These are phyloP conservation scores for Anodontia alba DNA, from an alignment of 2,888 invertebrate genomes.

Conservation along the genomic window DNA sequence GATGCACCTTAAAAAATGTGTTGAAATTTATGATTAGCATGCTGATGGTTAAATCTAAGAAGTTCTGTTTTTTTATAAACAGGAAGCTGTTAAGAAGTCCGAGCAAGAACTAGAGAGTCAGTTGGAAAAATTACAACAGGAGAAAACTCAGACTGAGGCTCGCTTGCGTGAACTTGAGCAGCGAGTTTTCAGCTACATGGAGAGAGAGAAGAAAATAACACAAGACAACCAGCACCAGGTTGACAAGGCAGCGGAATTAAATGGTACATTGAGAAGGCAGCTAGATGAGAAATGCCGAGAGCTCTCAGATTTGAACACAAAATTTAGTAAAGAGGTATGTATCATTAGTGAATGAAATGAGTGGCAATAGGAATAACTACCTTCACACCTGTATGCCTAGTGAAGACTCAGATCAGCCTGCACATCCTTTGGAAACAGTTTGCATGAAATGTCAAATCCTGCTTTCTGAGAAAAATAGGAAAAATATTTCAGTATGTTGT, in stretches of 20 bases:
- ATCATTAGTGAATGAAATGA: too few relatives aligned
- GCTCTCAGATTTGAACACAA: slow-evolving; percentile 10
- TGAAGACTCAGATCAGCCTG: too few relatives aligned
- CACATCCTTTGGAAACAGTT: too few relatives aligned
- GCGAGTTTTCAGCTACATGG: slow-evolving; percentile 46
- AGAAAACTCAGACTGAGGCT: slow-evolving; percentile 45
- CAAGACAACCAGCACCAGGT: slow-evolving; percentile 53
- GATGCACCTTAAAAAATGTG: too few relatives aligned
- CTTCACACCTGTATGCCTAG: not conserved
- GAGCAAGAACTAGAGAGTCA: slow-evolving; percentile 48
- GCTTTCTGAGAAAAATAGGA: too few relatives aligned
- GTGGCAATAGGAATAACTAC: too few relatives aligned
- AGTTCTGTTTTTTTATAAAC: not conserved
- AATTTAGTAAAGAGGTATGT: slow-evolving; percentile 43
- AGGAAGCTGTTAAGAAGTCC: slow-evolving; percentile 56
- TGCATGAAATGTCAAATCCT: too few relatives aligned
- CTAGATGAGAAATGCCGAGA: slow-evolving; percentile 37
- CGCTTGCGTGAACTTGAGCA: slow-evolving; percentile 45
- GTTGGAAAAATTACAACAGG: slow-evolving; percentile 40
- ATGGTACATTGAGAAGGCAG: slow-evolving; percentile 47
- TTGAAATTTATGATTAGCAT: too few relatives aligned
- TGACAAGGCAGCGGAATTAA: slow-evolving; percentile 48
- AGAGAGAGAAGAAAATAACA: slow-evolving; percentile 55
- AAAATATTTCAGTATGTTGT: too few relatives aligned
- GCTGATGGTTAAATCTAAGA: too few relatives aligned